Conservation (phyloP, 2,888 invertebrate species). For the Dioctria rufipes region DNA sequence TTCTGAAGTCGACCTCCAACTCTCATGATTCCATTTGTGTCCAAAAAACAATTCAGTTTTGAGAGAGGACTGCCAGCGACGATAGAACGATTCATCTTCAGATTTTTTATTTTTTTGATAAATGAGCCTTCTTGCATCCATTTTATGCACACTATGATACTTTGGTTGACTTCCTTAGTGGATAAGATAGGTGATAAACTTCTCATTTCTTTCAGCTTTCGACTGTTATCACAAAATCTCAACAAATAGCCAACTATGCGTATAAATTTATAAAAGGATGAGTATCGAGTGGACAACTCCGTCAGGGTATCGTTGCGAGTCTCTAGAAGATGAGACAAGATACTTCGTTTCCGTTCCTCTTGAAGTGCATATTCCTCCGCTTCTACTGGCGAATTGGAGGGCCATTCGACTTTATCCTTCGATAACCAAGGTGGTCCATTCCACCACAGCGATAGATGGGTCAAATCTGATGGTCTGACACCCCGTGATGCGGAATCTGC, state of each 20-base stretch:
- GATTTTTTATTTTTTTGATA: too few relatives aligned
- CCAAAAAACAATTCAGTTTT: neutral
- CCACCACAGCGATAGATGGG: neutral
- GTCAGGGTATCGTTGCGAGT: too few relatives aligned
- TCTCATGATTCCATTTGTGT: too few relatives aligned
- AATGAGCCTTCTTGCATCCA: neutral
- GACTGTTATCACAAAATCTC: too few relatives aligned
- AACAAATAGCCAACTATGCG: too few relatives aligned
- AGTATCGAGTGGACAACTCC: too few relatives aligned
- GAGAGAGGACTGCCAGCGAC: neutral
- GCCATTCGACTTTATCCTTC: neutral
- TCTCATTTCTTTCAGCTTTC: too few relatives aligned
- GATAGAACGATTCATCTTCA: neutral
- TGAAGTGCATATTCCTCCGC: neutral
- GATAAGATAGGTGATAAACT: too few relatives aligned
- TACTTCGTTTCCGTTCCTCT: neutral
- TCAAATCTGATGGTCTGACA: neutral
- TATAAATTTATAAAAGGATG: too few relatives aligned
- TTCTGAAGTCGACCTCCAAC: too few relatives aligned
- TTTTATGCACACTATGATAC: neutral
- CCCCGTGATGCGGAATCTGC: neutral
- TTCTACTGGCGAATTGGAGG: neutral
- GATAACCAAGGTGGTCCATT: neutral
- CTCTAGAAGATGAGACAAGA: neutral
- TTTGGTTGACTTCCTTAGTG: too few relatives aligned